Conservation (phyloP, 1,140 invertebrate species). For the Apis mellifera region DNA sequence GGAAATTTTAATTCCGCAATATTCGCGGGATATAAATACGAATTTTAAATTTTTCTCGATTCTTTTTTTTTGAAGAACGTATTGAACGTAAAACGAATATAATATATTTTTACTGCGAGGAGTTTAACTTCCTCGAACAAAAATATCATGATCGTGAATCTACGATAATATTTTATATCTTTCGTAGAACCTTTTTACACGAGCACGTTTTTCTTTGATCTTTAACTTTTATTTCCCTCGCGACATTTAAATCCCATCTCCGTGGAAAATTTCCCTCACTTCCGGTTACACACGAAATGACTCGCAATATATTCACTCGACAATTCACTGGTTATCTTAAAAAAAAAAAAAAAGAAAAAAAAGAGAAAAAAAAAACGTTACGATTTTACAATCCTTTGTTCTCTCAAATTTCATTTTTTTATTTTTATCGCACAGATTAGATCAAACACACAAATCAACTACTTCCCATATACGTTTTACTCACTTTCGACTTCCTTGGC, state of each 20-base stretch:
- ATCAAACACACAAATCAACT: constrained; percentile 11
- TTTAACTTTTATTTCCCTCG: not conserved
- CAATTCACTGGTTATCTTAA: constrained; percentile 1
- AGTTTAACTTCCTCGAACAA: not conserved
- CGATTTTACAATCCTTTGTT: not conserved
- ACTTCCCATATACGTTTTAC: constrained; percentile 74
- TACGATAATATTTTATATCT: not conserved
- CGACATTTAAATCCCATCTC: constrained; percentile 1
- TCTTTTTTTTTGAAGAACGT: not conserved
- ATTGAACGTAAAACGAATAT: not conserved
- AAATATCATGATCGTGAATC: not conserved
- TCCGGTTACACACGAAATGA: constrained; percentile 8
- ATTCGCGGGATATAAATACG: too few species aligned
- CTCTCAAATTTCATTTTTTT: not conserved
- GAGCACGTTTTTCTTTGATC: not conserved
- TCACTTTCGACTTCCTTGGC: constrained; percentile 89
- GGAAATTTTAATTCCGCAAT: too few species aligned
- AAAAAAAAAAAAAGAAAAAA: not conserved
- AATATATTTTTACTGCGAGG: not conserved
- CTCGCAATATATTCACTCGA: constrained; percentile 26
- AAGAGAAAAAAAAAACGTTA: not conserved
- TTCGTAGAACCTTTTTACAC: too few species aligned
- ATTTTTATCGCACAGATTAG: not conserved
- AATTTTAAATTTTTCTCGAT: not conserved
- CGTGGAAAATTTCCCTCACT: constrained; percentile 6